Evolutionary conservation across 2,113 vertebrate genomes (phyloP).

Genomic region (Tor tambroides): DNA sequence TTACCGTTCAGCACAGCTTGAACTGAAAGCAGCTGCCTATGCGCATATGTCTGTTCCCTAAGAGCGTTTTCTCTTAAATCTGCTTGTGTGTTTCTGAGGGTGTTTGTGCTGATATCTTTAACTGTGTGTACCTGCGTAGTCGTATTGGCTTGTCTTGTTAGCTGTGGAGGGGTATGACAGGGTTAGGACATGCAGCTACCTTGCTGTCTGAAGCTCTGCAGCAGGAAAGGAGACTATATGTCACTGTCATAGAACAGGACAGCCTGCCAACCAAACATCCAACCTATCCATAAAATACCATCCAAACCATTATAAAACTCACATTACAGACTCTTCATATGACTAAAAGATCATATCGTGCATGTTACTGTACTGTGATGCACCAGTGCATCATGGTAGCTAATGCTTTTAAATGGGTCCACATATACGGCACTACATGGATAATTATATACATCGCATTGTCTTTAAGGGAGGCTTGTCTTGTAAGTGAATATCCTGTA

Average conservation of each 20-base stretch:
- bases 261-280: background rate
- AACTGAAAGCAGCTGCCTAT: background rate
- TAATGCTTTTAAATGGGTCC: conserved; percentile 11
- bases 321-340: background rate
- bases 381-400: background rate
- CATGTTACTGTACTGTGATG: background rate
- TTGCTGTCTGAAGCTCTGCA: background rate
- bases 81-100: background rate
- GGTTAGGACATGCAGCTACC: conserved; percentile 19
- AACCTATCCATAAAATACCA: background rate
- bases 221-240: conserved; percentile 14
- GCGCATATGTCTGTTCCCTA: background rate
- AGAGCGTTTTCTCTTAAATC: background rate
- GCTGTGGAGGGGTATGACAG: conserved; percentile 3
- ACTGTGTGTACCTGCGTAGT: conserved; percentile 11
- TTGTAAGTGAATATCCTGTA: conserved; percentile 23
- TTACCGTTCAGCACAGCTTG: background rate
- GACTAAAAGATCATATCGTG: background rate
- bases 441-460: conserved; percentile 28
- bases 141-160: conserved; percentile 30
- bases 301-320: conserved; percentile 1
- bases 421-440: background rate
- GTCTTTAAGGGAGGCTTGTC: conserved; percentile 22
- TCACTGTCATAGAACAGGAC: conserved; percentile 42
- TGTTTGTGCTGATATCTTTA: background rate